These are phyloP conservation scores for Xenentodon cancila DNA, from an alignment of 2,797 vertebrate genomes.

Conservation along the genomic window DNA sequence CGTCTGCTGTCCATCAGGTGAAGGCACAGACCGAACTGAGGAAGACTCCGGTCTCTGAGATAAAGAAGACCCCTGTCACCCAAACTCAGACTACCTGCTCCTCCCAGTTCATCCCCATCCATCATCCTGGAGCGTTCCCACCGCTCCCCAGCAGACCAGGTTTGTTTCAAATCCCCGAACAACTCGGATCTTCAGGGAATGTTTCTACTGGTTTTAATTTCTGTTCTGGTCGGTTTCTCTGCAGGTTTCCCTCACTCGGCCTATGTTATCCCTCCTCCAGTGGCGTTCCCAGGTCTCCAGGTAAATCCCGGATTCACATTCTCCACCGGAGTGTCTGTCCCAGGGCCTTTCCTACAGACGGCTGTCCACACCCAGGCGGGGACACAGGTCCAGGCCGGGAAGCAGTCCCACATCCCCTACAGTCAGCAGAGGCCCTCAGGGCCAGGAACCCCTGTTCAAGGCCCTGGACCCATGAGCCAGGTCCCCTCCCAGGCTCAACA, in stretches of 20 bases:
- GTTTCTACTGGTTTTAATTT: too few relatives aligned
- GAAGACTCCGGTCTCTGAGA: conserved; percentile 95
- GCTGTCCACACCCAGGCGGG: conserved; percentile 88
- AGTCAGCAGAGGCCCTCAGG: conserved; percentile 97
- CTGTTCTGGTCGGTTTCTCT: conserved; percentile 12
- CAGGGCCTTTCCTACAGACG: conserved; percentile 92
- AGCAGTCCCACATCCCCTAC: conserved; percentile 98
- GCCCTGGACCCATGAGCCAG: conserved; percentile 78
- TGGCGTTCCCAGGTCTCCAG: conserved; percentile 88
- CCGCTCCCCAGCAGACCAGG: conserved; percentile 94
- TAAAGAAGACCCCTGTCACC: conserved; percentile 92
- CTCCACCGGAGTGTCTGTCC: conserved; percentile 91
- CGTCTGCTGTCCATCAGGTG: conserved; percentile 77
- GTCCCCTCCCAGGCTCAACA: conserved; percentile 85
- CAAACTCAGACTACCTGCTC: conserved; percentile 90
- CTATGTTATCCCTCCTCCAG: conserved; percentile 93
- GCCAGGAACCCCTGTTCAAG: conserved; percentile 79
- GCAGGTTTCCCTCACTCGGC: conserved; percentile 94
- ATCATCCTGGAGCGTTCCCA: conserved; percentile 96
- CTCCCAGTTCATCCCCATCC: conserved; percentile 97
- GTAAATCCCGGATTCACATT: conserved; percentile 96
- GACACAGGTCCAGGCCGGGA: conserved; percentile 89
- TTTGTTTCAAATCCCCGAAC: conserved; percentile 38
- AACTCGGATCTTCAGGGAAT: too few relatives aligned
- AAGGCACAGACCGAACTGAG: conserved; percentile 92